Evolutionary conservation across 2,888 invertebrate species (phyloP), one percentile per base, ranked within the genome.

Genomic region (Eudemis profundana): DNA sequence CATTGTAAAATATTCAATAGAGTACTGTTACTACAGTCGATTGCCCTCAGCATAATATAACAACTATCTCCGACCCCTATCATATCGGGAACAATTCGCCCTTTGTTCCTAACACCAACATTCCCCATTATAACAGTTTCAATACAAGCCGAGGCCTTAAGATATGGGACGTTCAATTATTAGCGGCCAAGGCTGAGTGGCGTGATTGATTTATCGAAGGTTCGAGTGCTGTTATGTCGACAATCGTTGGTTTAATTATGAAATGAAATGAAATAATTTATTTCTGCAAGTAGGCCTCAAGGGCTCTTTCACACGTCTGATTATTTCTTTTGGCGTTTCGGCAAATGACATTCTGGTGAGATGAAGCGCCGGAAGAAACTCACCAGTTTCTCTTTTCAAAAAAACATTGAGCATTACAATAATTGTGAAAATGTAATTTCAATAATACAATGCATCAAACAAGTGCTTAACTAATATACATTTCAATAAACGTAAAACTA

Each of bases 121-220:
- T 59, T 44, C 17, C 57, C 64, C 51, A 64, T 59, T 64, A 57
- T 64, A 42, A 62, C 46, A 51, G 44, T 44, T 59, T 59, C 57
- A 44, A 64, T 64, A 50, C 50, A 44, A 33, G 21, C 49, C 14
- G 23, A 50, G 29, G 54, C 21, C 29, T 27, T 44, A 59, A 64
- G 64, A 57, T 64, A 50, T 27, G 57, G 44, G 49, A 23, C 44
- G 64, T 50, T 64, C 50, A 59, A 64, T 64, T 64, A 64, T 64
- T 64, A 59, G 27, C 12, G 38, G 15, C 23, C 8, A 29, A 51
- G 15, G 23, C 19, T 17, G 21, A 8, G 54, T 36, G 15, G 27
- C 14, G n/a, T 63, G 64, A 64, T 64, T 59, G 57, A 64, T 64
- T 64, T 64, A 64, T 64, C 49, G 36, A 23, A 36, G 33, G 21